phyloP scores from a whole-genome alignment of 2,113 vertebrate species.

The Pelvicachromis taeniatus region DNA sequence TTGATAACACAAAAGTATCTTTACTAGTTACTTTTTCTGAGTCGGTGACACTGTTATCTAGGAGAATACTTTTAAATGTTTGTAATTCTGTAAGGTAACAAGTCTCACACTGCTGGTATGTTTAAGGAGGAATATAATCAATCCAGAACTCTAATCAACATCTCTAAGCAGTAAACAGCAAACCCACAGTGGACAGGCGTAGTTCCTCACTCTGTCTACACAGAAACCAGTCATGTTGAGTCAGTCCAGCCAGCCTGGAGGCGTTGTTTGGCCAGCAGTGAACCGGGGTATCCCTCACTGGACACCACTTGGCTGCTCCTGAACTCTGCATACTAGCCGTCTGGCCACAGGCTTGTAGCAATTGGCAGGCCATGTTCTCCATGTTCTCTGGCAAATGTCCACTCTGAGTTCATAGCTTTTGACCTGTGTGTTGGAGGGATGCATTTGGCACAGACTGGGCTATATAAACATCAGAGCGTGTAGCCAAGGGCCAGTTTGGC shows the following conservation, averaged over 20 bases:
- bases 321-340: slow-evolving; percentile 42
- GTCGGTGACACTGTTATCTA: neutral
- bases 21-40: neutral
- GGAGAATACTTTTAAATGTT: neutral
- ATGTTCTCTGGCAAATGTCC: slow-evolving; percentile 43
- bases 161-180: neutral
- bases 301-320: slow-evolving; percentile 62
- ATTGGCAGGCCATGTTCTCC: slow-evolving; percentile 39
- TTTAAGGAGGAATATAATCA: neutral
- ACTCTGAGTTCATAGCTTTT: slow-evolving; percentile 52
- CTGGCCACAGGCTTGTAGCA: slow-evolving; percentile 61
- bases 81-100: neutral
- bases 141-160: neutral
- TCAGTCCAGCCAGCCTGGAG: slow-evolving; percentile 53
- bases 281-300: slow-evolving; percentile 50
- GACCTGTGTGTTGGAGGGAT: slow-evolving; percentile 44
- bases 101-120: neutral
- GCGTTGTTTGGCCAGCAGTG: slow-evolving; percentile 54
- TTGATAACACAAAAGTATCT: no score
- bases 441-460: slow-evolving; percentile 33
- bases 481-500: slow-evolving; percentile 58
- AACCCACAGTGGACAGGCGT: neutral
- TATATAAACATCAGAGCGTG: slow-evolving; percentile 41
- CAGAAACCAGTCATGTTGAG: slow-evolving; percentile 1
- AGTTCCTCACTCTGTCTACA: neutral